Evolutionary conservation across 2,888 invertebrate species (phyloP), one percentile per base, ranked within the genome.

Genomic region (Eilema griseolum): DNA sequence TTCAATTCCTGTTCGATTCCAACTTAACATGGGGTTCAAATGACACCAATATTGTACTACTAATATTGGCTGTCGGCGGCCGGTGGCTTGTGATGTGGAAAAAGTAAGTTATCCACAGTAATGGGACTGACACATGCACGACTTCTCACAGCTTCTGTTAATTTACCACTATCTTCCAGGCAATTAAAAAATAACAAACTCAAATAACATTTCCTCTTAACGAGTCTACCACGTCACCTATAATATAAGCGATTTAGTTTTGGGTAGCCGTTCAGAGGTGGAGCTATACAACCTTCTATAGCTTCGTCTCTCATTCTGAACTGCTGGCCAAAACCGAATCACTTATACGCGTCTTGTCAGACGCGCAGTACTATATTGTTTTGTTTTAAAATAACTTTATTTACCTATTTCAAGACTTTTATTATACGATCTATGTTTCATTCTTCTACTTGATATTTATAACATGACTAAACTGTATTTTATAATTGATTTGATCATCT

Each of bases 21-120:
- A 85, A 93, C 90, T 89, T 93, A 92, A 93, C 90, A 90, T 88
- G 94, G 94, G 94, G 93, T 88, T 87, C 88, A 81, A 88, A 86
- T 91, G 87, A 89, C 91, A 86, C 89, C 87, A 88, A 90, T 88
- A 61, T 61, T 31, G 61, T 20, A n/a, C 28, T 89, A 88, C 86
- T 91, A 88, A 86, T 84, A 87, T 89, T 90, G 92, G 89, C 89
- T 87, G 90, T 78, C 88, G 88, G 86, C 89, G 89, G 83, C 85
- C 83, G 89, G 86, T 88, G 87, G 83, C 84, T 84, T 87, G 82
- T 84, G 85, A 80, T 86, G 81, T 86, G 88, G 89, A 90, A 90
- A 90, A 95, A 87, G 95, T 95, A 94, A 95, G 95, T 95, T 81
- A 80, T 82, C 84, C 83, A 77, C 83, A 81, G 85, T 84, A 83